Evolutionary conservation across 2,797 vertebrate species (phyloP).

Genomic region (Sarcophilus harrisii): DNA sequence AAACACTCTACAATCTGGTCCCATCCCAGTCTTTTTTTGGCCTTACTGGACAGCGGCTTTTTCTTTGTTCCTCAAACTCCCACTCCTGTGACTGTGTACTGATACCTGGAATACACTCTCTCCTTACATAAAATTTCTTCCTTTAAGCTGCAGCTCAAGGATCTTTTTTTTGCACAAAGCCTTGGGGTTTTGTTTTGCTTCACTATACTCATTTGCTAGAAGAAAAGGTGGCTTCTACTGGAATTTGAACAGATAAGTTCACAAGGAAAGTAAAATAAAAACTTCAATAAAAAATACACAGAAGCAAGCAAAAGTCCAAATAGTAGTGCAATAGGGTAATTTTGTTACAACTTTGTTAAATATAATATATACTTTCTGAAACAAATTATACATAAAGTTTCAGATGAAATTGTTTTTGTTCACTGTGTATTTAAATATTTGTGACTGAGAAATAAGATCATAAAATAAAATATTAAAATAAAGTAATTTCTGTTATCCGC

Average conservation of each 20-base stretch:
- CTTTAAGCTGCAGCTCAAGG: background rate
- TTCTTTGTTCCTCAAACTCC: background rate
- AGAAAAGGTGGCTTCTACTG: background rate
- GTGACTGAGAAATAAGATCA: background rate
- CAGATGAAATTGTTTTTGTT: background rate
- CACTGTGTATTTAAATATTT: background rate
- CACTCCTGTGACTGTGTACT: background rate
- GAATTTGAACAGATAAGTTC: background rate
- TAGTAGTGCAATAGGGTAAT: background rate
- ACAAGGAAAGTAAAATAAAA: background rate
- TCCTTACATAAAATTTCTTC: background rate
- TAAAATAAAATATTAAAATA: background rate
- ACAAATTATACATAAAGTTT: background rate
- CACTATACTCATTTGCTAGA: background rate
- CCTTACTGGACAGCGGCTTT: background rate
- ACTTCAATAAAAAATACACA: background rate
- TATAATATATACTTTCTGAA: background rate
- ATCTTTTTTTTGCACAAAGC: background rate
- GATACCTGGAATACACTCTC: background rate
- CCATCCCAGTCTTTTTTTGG: background rate
- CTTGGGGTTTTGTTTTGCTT: background rate
- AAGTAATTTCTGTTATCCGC: background rate
- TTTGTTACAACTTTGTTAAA: background rate
- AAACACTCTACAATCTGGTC: background rate
- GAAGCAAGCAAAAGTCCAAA: background rate